A percentile compares a stretch with the other conserved stretches of the same genome.
Conservation (phyloP, 2,888 invertebrate species). For the Teleogryllus oceanicus region DNA sequence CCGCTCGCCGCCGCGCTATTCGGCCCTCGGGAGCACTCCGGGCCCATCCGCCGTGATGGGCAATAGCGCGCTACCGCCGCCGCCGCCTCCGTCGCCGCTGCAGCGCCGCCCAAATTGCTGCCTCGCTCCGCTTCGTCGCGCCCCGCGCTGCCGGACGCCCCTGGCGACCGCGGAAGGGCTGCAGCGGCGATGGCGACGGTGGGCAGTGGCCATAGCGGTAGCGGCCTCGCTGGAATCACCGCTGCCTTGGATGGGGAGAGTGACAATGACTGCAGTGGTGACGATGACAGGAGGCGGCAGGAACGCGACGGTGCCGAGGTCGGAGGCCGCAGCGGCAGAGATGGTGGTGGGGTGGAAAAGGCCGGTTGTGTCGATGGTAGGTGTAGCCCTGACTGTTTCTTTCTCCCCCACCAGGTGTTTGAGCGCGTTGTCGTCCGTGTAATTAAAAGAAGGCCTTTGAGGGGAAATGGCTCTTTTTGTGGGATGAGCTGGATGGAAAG, state of each 20-base stretch:
- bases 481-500: too few species aligned
- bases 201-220: neutral
- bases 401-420: neutral
- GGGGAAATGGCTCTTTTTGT: neutral
- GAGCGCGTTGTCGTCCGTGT: neutral
- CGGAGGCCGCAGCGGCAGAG: too few species aligned
- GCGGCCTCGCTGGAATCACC: too few species aligned
- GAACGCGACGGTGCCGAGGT: too few species aligned
- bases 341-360: neutral
- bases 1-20: neutral
- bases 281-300: too few species aligned
- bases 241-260: too few species aligned
- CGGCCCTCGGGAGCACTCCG: constrained; percentile 18
- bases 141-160: too few species aligned
- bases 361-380: neutral
- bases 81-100: neutral
- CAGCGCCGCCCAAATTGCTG: neutral
- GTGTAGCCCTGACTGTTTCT: neutral
- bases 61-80: neutral
- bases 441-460: neutral
- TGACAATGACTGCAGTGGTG: too few species aligned
- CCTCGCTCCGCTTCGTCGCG: neutral
- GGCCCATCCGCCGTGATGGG: constrained; percentile 1
- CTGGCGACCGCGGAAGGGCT: neutral
- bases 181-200: neutral